Evolutionary conservation across 1,140 invertebrate species (phyloP).

Genomic region (Trichonephila clavata): DNA sequence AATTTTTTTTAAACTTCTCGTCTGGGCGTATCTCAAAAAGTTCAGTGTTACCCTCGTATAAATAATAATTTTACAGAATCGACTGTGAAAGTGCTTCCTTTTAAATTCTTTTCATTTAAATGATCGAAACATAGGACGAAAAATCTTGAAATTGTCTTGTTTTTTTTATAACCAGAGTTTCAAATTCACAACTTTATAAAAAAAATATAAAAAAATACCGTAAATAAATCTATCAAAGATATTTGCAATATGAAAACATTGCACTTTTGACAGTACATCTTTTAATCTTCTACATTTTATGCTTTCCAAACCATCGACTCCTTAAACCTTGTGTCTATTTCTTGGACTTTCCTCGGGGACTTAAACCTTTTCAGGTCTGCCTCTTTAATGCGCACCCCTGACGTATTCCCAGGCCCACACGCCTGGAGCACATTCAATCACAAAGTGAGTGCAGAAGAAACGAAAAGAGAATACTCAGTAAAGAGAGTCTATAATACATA

Average conservation of each 20-base stretch:
- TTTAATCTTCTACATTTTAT: not conserved
- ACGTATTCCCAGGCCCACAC: constrained; percentile 42
- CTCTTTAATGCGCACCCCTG: constrained; percentile 31
- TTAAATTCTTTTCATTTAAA: too few species aligned
- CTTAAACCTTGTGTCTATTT: constrained; percentile 1
- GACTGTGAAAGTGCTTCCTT: too few species aligned
- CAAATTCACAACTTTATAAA: too few species aligned
- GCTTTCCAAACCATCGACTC: not conserved
- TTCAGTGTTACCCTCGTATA: too few species aligned
- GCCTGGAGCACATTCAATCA: constrained; percentile 64
- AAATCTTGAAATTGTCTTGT: too few species aligned
- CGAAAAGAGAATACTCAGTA: not conserved
- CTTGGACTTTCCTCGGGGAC: not conserved
- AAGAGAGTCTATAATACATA: constrained; percentile 71
- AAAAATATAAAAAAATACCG: too few species aligned
- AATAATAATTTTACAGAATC: too few species aligned
- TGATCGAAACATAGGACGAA: too few species aligned
- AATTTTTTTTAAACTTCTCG: too few species aligned
- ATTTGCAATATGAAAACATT: not conserved
- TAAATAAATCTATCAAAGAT: not conserved
- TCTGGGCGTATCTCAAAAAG: too few species aligned
- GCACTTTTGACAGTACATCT: not conserved
- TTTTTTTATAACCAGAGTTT: too few species aligned
- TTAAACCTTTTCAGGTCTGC: not conserved
- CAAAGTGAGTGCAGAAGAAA: constrained; percentile 56